These are phyloP conservation scores for Eidolon helvum DNA, from an alignment of 2,113 vertebrate species.

Conservation along the genomic window DNA sequence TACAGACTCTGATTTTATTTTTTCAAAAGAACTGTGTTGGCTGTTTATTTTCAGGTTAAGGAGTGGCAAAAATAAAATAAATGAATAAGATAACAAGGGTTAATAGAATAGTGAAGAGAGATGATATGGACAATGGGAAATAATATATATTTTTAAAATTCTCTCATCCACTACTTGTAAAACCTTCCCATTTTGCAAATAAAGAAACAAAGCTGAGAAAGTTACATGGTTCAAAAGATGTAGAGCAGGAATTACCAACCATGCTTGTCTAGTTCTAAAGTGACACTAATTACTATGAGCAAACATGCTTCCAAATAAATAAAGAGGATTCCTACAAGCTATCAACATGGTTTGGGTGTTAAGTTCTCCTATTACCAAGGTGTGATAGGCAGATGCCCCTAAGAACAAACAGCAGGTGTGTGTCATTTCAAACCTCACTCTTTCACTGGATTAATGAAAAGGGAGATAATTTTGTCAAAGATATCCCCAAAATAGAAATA, in stretches of 20 bases:
- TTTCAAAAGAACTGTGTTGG: background rate
- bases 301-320: background rate
- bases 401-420: background rate
- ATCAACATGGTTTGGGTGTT: too few relatives aligned
- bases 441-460: background rate
- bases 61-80: background rate
- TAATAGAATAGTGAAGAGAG: background rate
- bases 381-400: background rate
- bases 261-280: background rate
- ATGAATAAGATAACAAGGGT: background rate
- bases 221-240: background rate
- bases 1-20: background rate
- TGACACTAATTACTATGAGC: background rate
- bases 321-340: background rate
- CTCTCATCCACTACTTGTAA: background rate
- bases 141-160: background rate
- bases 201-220: background rate
- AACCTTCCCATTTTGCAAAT: background rate
- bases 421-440: background rate
- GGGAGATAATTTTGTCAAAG: background rate
- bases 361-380: background rate
- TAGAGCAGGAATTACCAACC: background rate
- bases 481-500: background rate
- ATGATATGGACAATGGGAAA: background rate
- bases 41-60: background rate